Evolutionary conservation across 2,888 invertebrate genomes (phyloP).

Genomic region (Polydrusus tereticollis): DNA sequence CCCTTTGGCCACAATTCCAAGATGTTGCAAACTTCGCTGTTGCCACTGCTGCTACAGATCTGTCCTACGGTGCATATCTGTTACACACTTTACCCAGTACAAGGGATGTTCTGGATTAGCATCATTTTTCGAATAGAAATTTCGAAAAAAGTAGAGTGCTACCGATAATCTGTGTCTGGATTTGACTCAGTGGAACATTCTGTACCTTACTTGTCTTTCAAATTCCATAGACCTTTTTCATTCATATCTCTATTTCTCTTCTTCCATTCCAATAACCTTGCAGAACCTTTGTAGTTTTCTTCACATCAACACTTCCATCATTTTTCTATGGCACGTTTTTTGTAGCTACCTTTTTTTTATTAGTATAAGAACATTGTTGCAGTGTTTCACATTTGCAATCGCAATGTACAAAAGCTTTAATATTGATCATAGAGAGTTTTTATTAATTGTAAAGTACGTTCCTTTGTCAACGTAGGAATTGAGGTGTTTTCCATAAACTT

Average conservation of each 20-base stretch:
- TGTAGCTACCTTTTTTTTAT: no score
- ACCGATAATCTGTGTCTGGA: not conserved
- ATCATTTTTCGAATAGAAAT: not conserved
- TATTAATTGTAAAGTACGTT: no score
- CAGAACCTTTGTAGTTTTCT: not conserved
- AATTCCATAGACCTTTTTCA: not conserved
- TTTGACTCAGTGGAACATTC: not conserved
- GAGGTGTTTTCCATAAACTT: no score
- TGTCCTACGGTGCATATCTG: slow-evolving; percentile 1
- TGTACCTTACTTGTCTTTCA: slow-evolving; percentile 10
- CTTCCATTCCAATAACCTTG: slow-evolving; percentile 3
- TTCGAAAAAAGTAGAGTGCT: not conserved
- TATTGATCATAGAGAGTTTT: no score
- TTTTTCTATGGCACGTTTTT: no score
- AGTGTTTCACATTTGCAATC: no score
- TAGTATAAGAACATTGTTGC: no score
- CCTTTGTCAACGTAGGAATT: no score
- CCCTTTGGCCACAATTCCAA: slow-evolving; percentile 18
- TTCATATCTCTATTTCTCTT: slow-evolving; percentile 5
- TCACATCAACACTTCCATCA: slow-evolving; percentile 10
- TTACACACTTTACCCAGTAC: slow-evolving; percentile 12
- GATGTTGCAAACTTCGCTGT: not conserved
- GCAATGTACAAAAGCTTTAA: no score
- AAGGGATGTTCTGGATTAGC: not conserved
- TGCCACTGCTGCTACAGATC: no score